These are phyloP conservation scores for Limnephilus rhombicus DNA, from an alignment of 2,888 invertebrate species.

Conservation along the genomic window DNA sequence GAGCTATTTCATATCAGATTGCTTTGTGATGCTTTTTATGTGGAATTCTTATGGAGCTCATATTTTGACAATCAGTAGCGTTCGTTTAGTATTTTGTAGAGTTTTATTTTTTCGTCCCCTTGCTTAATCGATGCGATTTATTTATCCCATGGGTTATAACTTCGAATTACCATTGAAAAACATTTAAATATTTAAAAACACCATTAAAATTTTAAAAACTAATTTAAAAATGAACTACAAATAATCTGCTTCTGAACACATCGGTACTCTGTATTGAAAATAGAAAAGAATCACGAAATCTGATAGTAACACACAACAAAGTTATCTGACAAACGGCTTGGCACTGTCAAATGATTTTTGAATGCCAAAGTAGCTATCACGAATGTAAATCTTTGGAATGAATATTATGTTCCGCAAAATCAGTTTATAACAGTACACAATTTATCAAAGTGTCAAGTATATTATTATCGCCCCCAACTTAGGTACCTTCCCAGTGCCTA, in stretches of 20 bases:
- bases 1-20: slow-evolving; percentile 35
- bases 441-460: not conserved
- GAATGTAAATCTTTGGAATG: not conserved
- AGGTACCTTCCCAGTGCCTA: not conserved
- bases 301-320: not conserved
- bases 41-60: not conserved
- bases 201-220: not conserved
- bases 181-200: too few relatives aligned
- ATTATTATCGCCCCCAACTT: not conserved
- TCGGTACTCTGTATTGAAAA: not conserved
- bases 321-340: not conserved
- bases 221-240: not conserved
- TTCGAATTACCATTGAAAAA: not conserved
- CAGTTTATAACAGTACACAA: not conserved
- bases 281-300: not conserved
- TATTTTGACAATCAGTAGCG: not conserved
- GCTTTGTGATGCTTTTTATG: slow-evolving; percentile 36
- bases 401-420: not conserved
- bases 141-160: not conserved
- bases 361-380: not conserved
- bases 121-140: not conserved
- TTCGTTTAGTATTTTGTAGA: not conserved
- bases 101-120: not conserved
- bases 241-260: not conserved
- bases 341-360: not conserved